Evolutionary conservation across 1,140 invertebrate species (phyloP).

Genomic region (Nixonia krombeini): DNA sequence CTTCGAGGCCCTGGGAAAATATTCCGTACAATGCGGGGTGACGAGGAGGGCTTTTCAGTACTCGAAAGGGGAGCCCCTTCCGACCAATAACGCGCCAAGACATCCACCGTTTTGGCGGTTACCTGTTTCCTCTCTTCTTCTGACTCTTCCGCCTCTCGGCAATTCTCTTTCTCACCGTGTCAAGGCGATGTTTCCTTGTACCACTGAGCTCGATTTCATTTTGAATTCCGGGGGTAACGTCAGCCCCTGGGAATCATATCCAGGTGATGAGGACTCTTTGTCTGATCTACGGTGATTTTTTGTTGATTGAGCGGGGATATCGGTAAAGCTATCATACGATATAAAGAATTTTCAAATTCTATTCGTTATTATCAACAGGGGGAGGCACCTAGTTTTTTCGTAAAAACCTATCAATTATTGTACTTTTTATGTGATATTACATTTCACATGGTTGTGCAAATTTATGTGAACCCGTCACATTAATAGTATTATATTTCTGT

Average conservation of each 20-base stretch:
- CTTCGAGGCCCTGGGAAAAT: conserved; percentile 62
- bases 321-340: too few species aligned
- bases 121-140: conserved; percentile 48
- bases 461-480: too few species aligned
- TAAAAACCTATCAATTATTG: too few species aligned
- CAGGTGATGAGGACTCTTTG: conserved; percentile 48
- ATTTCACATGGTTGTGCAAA: too few species aligned
- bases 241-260: conserved; percentile 54
- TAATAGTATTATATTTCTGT: too few species aligned
- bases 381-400: too few species aligned
- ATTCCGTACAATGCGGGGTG: conserved; percentile 51
- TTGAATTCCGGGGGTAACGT: conserved; percentile 22
- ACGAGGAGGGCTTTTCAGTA: conserved; percentile 24
- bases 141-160: conserved; percentile 37
- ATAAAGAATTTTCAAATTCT: too few species aligned
- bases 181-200: background rate
- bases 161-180: background rate
- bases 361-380: too few species aligned
- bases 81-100: conserved; percentile 13
- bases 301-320: too few species aligned
- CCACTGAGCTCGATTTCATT: conserved; percentile 18
- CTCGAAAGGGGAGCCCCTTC: conserved; percentile 8
- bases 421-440: too few species aligned
- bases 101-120: conserved; percentile 32
- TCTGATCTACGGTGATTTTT: conserved; percentile 6